Base-by-base conservation (phyloP, 2,888 invertebrate species). In the Helobdella robusta region DNA sequence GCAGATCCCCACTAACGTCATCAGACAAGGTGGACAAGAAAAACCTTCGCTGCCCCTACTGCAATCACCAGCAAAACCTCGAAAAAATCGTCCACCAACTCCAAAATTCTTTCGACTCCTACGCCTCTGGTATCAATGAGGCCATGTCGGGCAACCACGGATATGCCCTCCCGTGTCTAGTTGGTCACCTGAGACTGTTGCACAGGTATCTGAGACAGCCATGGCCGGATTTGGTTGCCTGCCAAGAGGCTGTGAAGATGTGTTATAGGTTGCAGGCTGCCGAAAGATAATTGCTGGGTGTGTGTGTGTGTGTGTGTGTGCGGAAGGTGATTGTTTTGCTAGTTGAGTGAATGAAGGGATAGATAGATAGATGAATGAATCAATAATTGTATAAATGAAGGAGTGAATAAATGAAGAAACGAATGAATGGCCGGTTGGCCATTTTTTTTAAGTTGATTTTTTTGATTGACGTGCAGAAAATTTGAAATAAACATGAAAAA, bases 231-330 rank as follows among this genome's bases (percentile, higher is more conserved):
- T 74, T 75, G 63, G 75, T 75, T 64, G 74, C 77, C 60, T 77
- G 77, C 56, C 77, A 78, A 65, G 77, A 76, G 48, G 77, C 76
- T 2, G 70, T 78, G 20, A 77, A 77, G 68, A 76, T 78, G 64
- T 75, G 75, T 67, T 76, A 66, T 64, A 54, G 65, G 35, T 34
- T 70, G 15, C 50, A 63, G 46, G 70, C 52, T n/a, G n/a, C n/a
- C n/a, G n/a, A n/a, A n/a, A n/a, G n/a, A n/a, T n/a, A n/a, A n/a
- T n/a, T n/a, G n/a, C n/a, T n/a, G n/a, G n/a, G n/a, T n/a, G n/a
- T n/a, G n/a, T n/a, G n/a, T n/a, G n/a, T n/a, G n/a, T n/a, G n/a
- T n/a, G n/a, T n/a, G n/a, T n/a, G n/a, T n/a, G n/a, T n/a, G n/a
- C n/a, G n/a, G n/a, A n/a, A n/a, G n/a, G n/a, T n/a, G n/a, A n/a